Evolutionary conservation across 30 jellyfish, hydroid and myxozoan species (phyloP), one percentile per base, ranked within the genome.

Genomic region (Pseudorhiza aurosa): DNA sequence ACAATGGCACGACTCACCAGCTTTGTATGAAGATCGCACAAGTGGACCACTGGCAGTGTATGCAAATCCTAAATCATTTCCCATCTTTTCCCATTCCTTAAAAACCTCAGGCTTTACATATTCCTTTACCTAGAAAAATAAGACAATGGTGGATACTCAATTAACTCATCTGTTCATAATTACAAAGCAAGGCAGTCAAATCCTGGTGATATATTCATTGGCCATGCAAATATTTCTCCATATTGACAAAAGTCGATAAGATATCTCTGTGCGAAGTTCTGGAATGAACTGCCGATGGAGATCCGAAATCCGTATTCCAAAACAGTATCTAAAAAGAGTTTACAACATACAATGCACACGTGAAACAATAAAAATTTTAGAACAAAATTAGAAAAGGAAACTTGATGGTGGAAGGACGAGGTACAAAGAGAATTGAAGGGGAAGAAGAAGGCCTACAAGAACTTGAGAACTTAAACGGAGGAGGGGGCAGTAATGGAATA

Each of bases 41-140:
- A 95, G 68, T 6, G 99, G 99, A 6, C 99, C 99, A 49, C 99
- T 95, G 19, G 99, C 99, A 35, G 97, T 89, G 81, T 95, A 95
- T 17, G 93, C 96, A 68, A 95, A 95, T 8, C 99, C 99, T 31
- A 95, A 74, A 51, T 79, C 95, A 28, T 83, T 83, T 22, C 99
- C 99, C 9, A 87, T 40, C 57, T 72, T 82, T 65, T 95, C 97
- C 96, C 96, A 95, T 33, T 75, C 85, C 35, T 84, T 63, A 56
- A 95, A 95, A 39, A 9, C 68, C 62, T 84, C 95, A 2, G 99
- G 99, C 31, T 73, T 95, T 1, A 95, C 71, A 58, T 88, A 95
- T 57, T 88, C 99, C 15, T 85, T 72, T 21, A 95, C 99, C 97
- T 88, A 5, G 50, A 39, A 39, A 39, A 39, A 39, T 12, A 39